Conservation (phyloP, 2,113 vertebrate species). For the Aegypius monachus region DNA sequence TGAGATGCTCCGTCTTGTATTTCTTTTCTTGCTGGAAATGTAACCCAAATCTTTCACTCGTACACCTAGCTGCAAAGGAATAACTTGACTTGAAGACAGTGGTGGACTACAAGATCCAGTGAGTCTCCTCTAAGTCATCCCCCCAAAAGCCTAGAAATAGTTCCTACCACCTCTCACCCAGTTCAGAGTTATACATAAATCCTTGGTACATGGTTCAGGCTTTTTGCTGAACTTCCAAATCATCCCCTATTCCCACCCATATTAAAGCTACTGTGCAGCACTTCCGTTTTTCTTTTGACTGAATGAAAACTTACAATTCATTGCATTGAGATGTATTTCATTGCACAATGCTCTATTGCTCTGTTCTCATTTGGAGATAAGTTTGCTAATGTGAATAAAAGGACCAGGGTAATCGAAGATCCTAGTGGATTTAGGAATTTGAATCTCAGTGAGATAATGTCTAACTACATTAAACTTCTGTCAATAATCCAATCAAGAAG, state of each 20-base stretch:
- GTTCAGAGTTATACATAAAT: neutral
- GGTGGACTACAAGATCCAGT: neutral
- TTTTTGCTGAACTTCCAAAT: neutral
- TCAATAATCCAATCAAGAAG: slow-evolving; percentile 5
- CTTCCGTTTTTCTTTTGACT: neutral
- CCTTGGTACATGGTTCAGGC: neutral
- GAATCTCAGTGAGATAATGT: neutral
- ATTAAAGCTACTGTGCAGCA: neutral
- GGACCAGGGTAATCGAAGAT: neutral
- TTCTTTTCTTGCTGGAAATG: neutral
- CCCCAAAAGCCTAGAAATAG: neutral
- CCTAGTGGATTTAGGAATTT: neutral
- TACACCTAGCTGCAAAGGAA: neutral
- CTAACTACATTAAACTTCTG: neutral
- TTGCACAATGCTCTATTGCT: neutral
- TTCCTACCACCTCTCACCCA: neutral
- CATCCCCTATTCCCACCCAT: neutral
- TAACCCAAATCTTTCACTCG: neutral
- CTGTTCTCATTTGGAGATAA: neutral
- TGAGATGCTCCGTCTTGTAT: neutral
- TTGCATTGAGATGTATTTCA: neutral
- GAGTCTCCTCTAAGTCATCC: neutral
- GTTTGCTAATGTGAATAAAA: neutral
- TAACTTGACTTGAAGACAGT: neutral
- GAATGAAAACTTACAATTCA: neutral